phyloP scores from a whole-genome alignment of 2,113 vertebrate species.

The Bufo gargarizans region DNA sequence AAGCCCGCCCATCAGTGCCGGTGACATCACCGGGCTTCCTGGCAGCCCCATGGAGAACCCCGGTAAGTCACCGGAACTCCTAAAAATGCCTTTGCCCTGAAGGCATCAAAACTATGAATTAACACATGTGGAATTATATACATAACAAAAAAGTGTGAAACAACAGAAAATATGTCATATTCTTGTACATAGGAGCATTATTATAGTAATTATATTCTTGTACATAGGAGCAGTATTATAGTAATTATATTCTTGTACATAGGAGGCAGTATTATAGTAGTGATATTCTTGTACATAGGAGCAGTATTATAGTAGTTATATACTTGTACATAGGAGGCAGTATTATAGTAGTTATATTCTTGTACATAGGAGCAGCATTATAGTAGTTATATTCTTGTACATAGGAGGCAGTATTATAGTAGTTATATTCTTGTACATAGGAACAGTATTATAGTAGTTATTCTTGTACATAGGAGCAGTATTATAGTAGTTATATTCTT shows the following conservation, averaged over 20 bases:
- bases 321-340: neutral
- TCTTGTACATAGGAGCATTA: neutral
- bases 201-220: no score
- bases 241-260: neutral
- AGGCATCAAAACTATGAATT: no score
- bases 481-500: slow-evolving; percentile 7
- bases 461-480: neutral
- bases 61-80: no score
- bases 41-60: no score
- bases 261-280: neutral
- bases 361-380: neutral
- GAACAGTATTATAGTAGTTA: slow-evolving; percentile 11
- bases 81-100: no score
- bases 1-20: no score
- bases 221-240: neutral
- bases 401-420: no score
- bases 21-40: no score
- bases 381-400: neutral
- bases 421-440: neutral
- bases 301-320: slow-evolving; percentile 5
- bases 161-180: no score
- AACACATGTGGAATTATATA: no score
- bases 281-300: neutral
- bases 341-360: neutral
- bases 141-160: no score